These are phyloP conservation scores for Plebejus argus DNA, from an alignment of 2,888 invertebrate genomes.

Conservation along the genomic window DNA sequence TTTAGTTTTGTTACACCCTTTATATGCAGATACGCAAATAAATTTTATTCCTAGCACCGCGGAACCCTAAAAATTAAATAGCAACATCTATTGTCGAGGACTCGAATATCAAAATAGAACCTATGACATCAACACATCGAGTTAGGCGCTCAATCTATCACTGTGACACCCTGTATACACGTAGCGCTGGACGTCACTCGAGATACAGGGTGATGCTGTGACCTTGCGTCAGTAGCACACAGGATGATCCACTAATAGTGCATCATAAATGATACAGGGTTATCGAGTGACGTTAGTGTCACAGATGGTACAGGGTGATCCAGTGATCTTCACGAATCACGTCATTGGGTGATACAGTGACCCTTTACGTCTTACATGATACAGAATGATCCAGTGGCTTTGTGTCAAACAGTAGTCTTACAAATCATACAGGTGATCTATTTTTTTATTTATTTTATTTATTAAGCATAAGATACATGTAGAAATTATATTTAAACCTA, in stretches of 20 bases:
- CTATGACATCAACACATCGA: background rate
- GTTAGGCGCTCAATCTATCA: constrained; percentile 1
- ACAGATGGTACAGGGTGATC: too few species aligned
- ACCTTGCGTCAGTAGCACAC: background rate
- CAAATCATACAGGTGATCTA: too few species aligned
- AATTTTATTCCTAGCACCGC: background rate
- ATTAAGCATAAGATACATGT: too few species aligned
- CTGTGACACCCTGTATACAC: background rate
- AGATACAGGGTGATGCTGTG: background rate
- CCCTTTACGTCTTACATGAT: too few species aligned
- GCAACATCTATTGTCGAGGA: background rate
- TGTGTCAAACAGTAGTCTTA: too few species aligned
- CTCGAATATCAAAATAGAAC: background rate
- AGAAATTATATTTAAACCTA: too few species aligned
- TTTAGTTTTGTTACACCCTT: too few species aligned
- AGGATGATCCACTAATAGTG: background rate
- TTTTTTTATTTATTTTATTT: too few species aligned
- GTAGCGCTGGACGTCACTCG: constrained; percentile 19
- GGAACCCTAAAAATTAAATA: background rate
- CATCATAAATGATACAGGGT: background rate
- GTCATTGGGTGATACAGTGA: too few species aligned
- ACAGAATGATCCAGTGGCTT: too few species aligned
- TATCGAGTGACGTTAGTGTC: background rate
- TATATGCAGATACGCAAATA: background rate
- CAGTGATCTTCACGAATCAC: too few species aligned